Evolutionary conservation across 2,113 vertebrate genomes (phyloP), one percentile per base, ranked within the genome.

Genomic region (Chloropsis cyanopogon): DNA sequence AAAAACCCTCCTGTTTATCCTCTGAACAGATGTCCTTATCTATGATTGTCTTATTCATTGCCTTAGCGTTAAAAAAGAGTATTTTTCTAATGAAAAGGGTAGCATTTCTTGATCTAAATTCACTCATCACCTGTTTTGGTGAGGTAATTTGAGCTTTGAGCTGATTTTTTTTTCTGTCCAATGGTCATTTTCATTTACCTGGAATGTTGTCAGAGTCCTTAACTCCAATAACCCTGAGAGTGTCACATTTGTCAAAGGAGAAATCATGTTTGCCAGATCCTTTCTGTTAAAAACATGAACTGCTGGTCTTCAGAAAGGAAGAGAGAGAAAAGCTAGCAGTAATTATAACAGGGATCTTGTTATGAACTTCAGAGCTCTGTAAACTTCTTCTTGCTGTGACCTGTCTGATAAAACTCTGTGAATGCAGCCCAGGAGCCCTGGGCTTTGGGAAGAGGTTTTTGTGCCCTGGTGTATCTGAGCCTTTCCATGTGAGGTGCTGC

Each of bases 11-110:
- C n/a, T 84, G 2, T 44, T 83, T 46, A 29, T 47, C 87, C 60
- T 81, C 33, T 66, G 65, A 86, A 66, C 35, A 64, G 63, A n/a
- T 59, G 61, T 49, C 35, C 25, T 65, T 76, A 46, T 71, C 52
- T 81, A 10, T 21, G 15, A 84, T 82, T 86, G 25, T 80, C 82
- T 78, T 95, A 90, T 94, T 95, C 90, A 68, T 96, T 94, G 68
- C 80, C 76, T 93, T 91, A 76, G 56, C 87, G 47, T 61, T 44
- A 24, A 50, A 90, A 72, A 78, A 59, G 69, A 72, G 22, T 89
- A 61, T 88, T 94, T 88, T 95, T 86, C 57, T 70, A 41, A 18
- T 44, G n/a, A 81, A 64, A 84, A 82, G 44, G 42, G 49, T 63
- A 76, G 70, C 15, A 72, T 90, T 63, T 79, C 44, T 85, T 59